Evolutionary conservation across 2,888 invertebrate species (phyloP), one percentile per base, ranked within the genome.

Genomic region (Rhagonycha lutea): DNA sequence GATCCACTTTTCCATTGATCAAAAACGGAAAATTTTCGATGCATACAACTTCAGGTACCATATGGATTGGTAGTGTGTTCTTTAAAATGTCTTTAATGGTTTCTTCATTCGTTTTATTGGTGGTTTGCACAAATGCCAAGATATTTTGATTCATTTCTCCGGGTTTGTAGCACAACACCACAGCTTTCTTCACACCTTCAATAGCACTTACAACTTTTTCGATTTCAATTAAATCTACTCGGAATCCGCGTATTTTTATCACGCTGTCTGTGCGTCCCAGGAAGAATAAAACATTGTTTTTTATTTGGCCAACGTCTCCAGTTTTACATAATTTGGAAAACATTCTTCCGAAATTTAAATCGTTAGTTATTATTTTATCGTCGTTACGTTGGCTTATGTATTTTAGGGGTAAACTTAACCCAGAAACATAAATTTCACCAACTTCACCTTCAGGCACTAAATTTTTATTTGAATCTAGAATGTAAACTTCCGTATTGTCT

Each of bases 231-330:
- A 96, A 88, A 84, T 97, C 96, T 0, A 97, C 95, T 11, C 96
- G 89, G 83, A 97, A 95, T 0, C 97, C 97, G 63, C 96, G 90
- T 72, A 96, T 93, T 89, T 96, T 97, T 3, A 87, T 79, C 86
- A 96, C 96, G 0, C 95, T 94, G 87, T 96, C 96, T 0, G 93
- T 94, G 26, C 96, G 91, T 0, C 97, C 96, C 81, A 96, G 95
- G 84, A 92, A 96, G 74, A 92, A 87, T 24, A 96, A 87, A 8
- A 90, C 80, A 5, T 91, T 90, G 80, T 94, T 92, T 71, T 92
- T 89, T 0, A 95, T 88, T n/a, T 92, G 90, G 0, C 94, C 96
- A 81, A 92, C 96, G 86, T 97, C 96, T 0, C 96, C 97, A 0
- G 96, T 96, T 72, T 93, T 92, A 87, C 95, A 97, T 0, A 96